Conservation (phyloP, 2,113 vertebrate species). For the Xiphophorus couchianus region DNA sequence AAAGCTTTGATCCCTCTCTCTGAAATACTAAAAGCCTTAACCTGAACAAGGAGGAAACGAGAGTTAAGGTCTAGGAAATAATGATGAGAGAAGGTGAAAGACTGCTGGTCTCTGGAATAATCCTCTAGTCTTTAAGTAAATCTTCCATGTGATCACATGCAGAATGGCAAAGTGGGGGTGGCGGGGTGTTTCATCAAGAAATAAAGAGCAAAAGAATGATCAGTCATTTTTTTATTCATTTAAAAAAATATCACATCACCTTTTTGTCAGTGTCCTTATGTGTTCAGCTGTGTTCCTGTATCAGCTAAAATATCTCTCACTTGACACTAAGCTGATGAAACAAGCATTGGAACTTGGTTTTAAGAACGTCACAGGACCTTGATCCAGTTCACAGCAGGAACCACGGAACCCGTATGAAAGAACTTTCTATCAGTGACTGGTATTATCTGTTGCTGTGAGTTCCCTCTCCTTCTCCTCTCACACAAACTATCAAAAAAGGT, state of each 20-base stretch:
- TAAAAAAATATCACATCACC: background rate
- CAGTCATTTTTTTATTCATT: slow-evolving; percentile 14
- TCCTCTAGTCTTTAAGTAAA: slow-evolving; percentile 78
- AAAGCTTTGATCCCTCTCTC: slow-evolving; percentile 72
- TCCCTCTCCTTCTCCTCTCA: too few relatives aligned
- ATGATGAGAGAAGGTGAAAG: slow-evolving; percentile 63
- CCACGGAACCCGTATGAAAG: slow-evolving; percentile 2
- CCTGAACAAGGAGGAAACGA: slow-evolving; percentile 34
- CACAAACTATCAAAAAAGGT: too few relatives aligned
- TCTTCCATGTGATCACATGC: slow-evolving; percentile 72
- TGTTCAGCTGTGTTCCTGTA: slow-evolving; percentile 6
- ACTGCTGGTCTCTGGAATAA: slow-evolving; percentile 64
- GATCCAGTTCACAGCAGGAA: background rate
- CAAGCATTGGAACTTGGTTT: background rate
- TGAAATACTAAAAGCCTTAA: slow-evolving; percentile 32
- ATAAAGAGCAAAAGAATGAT: slow-evolving; percentile 32
- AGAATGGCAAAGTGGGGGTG: slow-evolving; percentile 45
- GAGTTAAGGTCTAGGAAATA: slow-evolving; percentile 44
- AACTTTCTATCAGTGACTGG: background rate
- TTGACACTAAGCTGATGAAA: background rate
- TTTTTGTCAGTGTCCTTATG: background rate
- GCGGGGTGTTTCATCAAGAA: slow-evolving; percentile 7
- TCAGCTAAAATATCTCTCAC: background rate
- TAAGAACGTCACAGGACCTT: background rate
- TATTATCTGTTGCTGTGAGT: too few relatives aligned